A percentile compares a stretch with the other conserved stretches of the same genome.
Evolutionary conservation across 23 tunicate species (phyloP).

Genomic region (Trididemnum miniatum): DNA sequence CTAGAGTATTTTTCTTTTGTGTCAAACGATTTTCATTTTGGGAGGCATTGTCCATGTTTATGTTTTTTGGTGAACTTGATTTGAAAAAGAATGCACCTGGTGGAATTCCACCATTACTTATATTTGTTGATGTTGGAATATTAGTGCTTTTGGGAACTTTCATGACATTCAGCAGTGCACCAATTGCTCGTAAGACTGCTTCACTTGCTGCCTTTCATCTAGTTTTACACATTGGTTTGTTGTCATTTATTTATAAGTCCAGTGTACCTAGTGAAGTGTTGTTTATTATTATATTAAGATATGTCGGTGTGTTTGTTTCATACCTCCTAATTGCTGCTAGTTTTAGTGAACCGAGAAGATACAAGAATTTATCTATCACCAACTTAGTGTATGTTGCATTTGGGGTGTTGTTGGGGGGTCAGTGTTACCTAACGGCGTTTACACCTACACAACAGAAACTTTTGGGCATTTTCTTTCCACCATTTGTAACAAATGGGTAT

Average conservation of each 20-base stretch:
- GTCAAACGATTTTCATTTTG: conserved; percentile 24
- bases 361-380: too few species aligned
- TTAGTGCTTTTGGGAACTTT: conserved; percentile 33
- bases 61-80: conserved; percentile 32
- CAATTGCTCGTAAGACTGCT: not conserved
- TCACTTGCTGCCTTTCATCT: conserved; percentile 9
- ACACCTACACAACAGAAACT: too few species aligned
- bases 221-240: not conserved
- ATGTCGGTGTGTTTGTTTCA: not conserved
- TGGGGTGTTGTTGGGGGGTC: not conserved
- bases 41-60: conserved; percentile 28
- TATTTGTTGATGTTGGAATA: conserved; percentile 5
- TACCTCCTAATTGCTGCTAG: conserved; percentile 27
- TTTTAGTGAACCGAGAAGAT: conserved; percentile 1
- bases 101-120: not conserved
- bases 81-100: not conserved
- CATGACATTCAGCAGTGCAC: conserved; percentile 1
- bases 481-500: too few species aligned
- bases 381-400: not conserved
- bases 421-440: conserved; percentile 7
- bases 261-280: not conserved
- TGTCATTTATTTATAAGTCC: not conserved
- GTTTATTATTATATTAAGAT: not conserved
- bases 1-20: not conserved
- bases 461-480: too few species aligned